These are phyloP conservation scores for Thamnophis elegans DNA, from an alignment of 2,797 vertebrate species.

Conservation along the genomic window DNA sequence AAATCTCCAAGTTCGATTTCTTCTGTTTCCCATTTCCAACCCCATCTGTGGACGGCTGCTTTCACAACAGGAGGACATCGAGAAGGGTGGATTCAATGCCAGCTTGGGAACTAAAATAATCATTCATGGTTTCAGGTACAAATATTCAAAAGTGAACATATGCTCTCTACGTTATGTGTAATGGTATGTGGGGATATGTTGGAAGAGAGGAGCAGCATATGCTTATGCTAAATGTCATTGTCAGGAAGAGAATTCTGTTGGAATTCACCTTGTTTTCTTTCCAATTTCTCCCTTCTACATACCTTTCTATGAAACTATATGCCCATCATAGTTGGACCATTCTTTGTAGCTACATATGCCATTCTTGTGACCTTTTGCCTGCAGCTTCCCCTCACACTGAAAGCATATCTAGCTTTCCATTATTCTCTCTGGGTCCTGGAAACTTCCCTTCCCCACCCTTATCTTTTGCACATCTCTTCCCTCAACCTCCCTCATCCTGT, in stretches of 20 bases:
- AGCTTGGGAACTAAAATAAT: conserved; percentile 85
- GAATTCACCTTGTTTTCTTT: background rate
- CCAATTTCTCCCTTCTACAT: background rate
- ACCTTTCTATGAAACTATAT: background rate
- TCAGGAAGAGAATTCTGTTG: background rate
- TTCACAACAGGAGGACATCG: conserved; percentile 58
- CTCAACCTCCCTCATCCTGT: background rate
- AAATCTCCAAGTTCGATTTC: conserved; percentile 80
- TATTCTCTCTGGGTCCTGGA: background rate
- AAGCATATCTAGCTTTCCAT: background rate
- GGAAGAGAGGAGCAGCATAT: background rate
- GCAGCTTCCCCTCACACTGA: background rate
- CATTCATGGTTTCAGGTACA: conserved; percentile 92
- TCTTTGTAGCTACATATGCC: background rate
- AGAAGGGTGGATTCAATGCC: conserved; percentile 74
- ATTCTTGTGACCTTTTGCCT: background rate
- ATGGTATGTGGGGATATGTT: background rate
- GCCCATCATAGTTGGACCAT: background rate
- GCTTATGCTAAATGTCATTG: background rate
- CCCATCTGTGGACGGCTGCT: conserved; percentile 78
- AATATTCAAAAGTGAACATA: background rate
- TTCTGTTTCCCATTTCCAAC: conserved; percentile 80
- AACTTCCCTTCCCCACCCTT: background rate
- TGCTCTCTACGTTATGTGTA: background rate
- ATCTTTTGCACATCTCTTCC: background rate